These are phyloP conservation scores for Myanophis thanlyinensis DNA, from an alignment of 2,113 vertebrate genomes.

Conservation along the genomic window DNA sequence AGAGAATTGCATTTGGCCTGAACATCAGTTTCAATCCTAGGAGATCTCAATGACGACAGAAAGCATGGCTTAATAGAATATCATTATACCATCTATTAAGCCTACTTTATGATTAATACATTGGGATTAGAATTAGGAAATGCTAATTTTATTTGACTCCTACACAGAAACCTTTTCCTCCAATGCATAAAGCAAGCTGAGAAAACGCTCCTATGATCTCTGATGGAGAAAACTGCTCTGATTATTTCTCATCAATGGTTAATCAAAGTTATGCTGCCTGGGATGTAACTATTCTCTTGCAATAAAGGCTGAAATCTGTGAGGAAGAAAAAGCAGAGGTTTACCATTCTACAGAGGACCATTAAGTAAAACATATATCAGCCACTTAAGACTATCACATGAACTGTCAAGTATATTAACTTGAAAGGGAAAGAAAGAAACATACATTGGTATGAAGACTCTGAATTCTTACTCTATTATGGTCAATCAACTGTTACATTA, in stretches of 20 bases:
- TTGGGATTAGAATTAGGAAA: background rate
- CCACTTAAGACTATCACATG: background rate
- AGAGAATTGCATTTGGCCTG: background rate
- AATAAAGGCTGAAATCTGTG: background rate
- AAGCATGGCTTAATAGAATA: background rate
- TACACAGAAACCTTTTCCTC: background rate
- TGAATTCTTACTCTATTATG: background rate
- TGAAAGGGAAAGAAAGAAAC: background rate
- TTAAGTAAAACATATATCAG: background rate
- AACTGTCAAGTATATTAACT: background rate
- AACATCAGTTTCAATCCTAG: background rate
- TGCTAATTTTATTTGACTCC: background rate
- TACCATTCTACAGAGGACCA: background rate
- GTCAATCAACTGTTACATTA: background rate
- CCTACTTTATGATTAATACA: background rate
- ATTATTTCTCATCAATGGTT: background rate
- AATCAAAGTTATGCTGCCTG: background rate
- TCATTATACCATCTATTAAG: background rate
- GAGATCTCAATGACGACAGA: background rate
- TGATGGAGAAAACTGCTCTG: background rate
- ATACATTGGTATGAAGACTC: background rate
- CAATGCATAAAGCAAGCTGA: background rate
- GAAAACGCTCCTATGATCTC: background rate
- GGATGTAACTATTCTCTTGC: background rate
- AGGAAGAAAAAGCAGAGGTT: background rate